Evolutionary conservation across 2,888 invertebrate species (phyloP).

Genomic region (Catocala sponsa): DNA sequence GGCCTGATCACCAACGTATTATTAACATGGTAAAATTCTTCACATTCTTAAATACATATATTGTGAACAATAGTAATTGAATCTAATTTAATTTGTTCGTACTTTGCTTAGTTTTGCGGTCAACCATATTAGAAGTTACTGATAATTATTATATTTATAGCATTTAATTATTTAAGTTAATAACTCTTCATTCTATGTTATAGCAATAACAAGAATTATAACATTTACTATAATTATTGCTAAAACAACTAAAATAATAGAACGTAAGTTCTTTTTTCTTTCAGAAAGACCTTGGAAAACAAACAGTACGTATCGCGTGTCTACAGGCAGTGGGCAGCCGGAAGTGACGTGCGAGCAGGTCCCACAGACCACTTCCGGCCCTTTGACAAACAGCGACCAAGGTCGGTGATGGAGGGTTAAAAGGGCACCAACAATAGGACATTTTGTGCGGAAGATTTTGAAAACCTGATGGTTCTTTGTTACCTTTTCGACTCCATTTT

Average conservation of each 20-base stretch:
- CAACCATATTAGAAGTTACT: background rate
- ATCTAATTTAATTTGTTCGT: no score
- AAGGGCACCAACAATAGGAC: conserved; percentile 28
- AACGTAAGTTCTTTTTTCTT: conserved; percentile 28
- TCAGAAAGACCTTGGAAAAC: conserved; percentile 41
- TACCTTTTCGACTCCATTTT: background rate
- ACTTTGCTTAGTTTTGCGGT: conserved; percentile 13
- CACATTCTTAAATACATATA: no score
- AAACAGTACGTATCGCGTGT: conserved; percentile 63
- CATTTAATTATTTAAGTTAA: conserved; percentile 11
- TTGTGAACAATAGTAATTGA: no score
- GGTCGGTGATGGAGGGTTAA: conserved; percentile 57
- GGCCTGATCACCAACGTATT: no score
- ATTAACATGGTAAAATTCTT: no score
- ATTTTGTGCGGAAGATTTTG: conserved; percentile 24
- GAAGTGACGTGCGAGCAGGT: conserved; percentile 64
- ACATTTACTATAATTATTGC: no score
- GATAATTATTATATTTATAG: conserved; percentile 4
- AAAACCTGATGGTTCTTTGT: conserved; percentile 22
- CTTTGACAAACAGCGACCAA: conserved; percentile 72
- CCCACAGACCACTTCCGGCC: conserved; percentile 71
- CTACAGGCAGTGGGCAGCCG: conserved; percentile 57
- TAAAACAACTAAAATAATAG: no score
- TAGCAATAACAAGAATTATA: no score
- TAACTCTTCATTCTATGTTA: no score